phyloP scores from a whole-genome alignment of 2,888 invertebrate species.

The Macrosiphum euphorbiae region DNA sequence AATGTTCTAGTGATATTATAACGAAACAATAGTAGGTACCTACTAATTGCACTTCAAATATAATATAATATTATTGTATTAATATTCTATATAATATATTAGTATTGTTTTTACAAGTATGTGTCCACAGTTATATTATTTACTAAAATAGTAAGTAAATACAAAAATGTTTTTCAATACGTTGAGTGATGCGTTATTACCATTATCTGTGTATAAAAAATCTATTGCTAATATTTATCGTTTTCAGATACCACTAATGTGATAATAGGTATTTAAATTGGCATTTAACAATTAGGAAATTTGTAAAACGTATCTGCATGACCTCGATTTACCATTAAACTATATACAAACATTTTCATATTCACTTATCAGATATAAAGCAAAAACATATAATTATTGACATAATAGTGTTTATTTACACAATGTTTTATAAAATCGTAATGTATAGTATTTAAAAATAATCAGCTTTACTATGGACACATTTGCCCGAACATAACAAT shows the following conservation, averaged over 20 bases:
- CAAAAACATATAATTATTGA: not conserved
- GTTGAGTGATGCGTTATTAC: not conserved
- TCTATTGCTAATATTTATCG: not conserved
- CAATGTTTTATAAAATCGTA: constrained; percentile 33
- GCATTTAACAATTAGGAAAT: not conserved
- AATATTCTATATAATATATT: no score
- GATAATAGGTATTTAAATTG: not conserved
- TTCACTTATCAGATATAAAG: not conserved
- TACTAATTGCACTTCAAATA: not conserved
- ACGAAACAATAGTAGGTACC: not conserved
- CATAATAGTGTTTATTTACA: constrained; percentile 38
- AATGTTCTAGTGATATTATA: not conserved
- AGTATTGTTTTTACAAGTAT: not conserved
- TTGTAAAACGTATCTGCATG: not conserved
- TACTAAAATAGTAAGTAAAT: not conserved
- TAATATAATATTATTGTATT: not conserved
- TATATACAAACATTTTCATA: not conserved
- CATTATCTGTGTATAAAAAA: not conserved
- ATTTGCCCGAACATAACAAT: constrained; percentile 6
- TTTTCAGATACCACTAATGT: not conserved
- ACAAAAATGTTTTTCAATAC: not conserved
- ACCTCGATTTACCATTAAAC: not conserved
- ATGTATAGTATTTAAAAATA: constrained; percentile 30
- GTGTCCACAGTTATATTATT: not conserved
- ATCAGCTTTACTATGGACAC: constrained; percentile 8